Evolutionary conservation across 1,140 invertebrate genomes (phyloP), one percentile per base, ranked within the genome.

Genomic region (Chionoecetes opilio): DNA sequence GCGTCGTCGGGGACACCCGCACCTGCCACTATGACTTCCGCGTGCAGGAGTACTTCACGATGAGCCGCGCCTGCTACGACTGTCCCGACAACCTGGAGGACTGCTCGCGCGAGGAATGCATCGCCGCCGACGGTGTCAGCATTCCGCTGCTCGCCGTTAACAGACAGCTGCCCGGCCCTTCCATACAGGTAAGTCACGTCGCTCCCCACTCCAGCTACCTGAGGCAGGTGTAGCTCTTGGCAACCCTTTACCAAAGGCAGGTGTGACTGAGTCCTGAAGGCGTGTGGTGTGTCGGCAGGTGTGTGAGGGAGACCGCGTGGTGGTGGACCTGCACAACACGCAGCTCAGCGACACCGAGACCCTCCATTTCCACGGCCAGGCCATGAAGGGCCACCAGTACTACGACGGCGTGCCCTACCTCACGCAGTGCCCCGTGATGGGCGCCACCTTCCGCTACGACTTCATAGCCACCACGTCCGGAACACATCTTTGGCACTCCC

Each of bases 401-500:
- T 99, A 98, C 97, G 99, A 99, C 97, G 99, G 99, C 75, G 99
- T 99, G 35, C 98, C 99, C 14, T 98, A 98, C 95, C 98, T 99
- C 21, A 99, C 98, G 0, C 99, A 99, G 97, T 99, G 99, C 97
- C 99, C 99, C 6, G 99, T 99, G 96, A 97, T 98, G 94, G 98
- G 21, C 26, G 98, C 98, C 96, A 99, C 99, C 98, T 96, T 96
- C 84, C 96, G 96, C 35, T 95, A 41, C 3, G 97, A 90, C 37
- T 90, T 97, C 93, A 96, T 96, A 85, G 97, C 97, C 2, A 34
- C 82, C 5, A 86, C 95, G 96, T 29, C 96, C 0, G 99, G 99
- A 53, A 99, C 98, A 0, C 98, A 99, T 97, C 99, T 99, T 97
- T 99, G 98, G 98, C 99, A 99, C 97, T 98, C 98, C 0, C 99